Evolutionary conservation across 1,140 invertebrate species (phyloP), one percentile per base, ranked within the genome.

Genomic region (Coenobita brevimanus): DNA sequence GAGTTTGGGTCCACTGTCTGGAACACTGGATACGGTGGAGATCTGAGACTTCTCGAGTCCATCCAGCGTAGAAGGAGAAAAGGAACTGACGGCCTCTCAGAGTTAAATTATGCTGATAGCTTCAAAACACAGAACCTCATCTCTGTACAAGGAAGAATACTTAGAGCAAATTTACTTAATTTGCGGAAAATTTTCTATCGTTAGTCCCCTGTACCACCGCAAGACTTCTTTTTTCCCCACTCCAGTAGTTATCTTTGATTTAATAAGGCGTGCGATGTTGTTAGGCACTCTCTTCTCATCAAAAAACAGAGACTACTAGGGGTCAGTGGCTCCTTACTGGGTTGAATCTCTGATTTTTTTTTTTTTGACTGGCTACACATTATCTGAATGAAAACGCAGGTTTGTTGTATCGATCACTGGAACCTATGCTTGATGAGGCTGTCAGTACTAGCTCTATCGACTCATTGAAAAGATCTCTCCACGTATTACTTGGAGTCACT

Each of bases 391-490:
- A 8, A 73, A 33, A 36, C 30, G 15, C 21, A 73, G 69, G 33
- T 73, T 36, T 33, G 69, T 8, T 73, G 69, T 73, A 73, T 73
- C 21, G 33, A 73, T 33, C 69, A 73, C 15, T 73, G 69, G 4
- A 73, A 73, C 30, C 69, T 21, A 4, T 73, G 69, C 36, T 33
- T 38, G 69, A 73, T 38, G 21, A 21, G 33, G 69, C 38, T 36
- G 30, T 73, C 24, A 73, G 69, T 36, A 3, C 36, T 21, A 36
- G 15, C 15, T 1, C 69, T 10, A 73, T 73, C 8, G 2, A 73
- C 15, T 24, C 21, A 8, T 73, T 73, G 8, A 36, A 73, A 33
- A 73, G 30, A 38, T 10, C 30, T 30, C 36, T 73, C 8, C 69
- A 73, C 8, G 0, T 8, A 30, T 36, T 41, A 2, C 13, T 73